Base-by-base conservation (phyloP, 2,797 vertebrate species). In the Oryzias sinensis region DNA sequence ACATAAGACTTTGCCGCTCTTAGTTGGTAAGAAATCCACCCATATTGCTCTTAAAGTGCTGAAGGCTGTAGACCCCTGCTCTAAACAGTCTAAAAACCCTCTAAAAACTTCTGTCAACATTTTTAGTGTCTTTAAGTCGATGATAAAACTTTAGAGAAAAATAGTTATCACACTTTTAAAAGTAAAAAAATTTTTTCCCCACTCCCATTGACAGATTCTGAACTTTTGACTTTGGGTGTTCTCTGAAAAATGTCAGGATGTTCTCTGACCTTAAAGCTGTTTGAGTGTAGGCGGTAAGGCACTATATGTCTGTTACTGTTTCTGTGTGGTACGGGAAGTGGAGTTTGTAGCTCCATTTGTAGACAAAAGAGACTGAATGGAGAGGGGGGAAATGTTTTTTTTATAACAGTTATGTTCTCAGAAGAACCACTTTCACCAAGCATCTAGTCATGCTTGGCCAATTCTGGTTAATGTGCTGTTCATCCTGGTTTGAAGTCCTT, bases 191-290 rank as follows among this genome's bases (percentile, higher is more conserved):
- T 33, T 33, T 29, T 6, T 29, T 29, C 5, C 27, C 8, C 33
- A 3, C 20, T 11, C 22, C 14, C 20, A 0, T 24, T 49, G 42
- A 43, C 15, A 37, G 17, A 41, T 49, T 13, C 49, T 44, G 44
- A 37, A 27, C 56, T 37, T 49, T 33, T 3, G 11, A 43, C 45
- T 25, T 53, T 47, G 46, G 56, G 40, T 65, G 51, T 25, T 59
- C 41, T 65, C 48, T 65, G 53, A 24, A 53, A 59, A 74, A 72
- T 76, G 76, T 72, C 70, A 59, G 17, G 2, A 4, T 51, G 45
- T 59, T 53, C 52, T 49, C 50, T 24, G 46, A 68, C 63, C 61
- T 58, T 33, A 49, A 43, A 53, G 40, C 51, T 48, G n/a, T 59
- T 76, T 56, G 4, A 43, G 51, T 47, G 42, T n/a, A 33, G 61